Base-by-base conservation (phyloP, 1,140 invertebrate species). In the Diorhabda elongata region DNA sequence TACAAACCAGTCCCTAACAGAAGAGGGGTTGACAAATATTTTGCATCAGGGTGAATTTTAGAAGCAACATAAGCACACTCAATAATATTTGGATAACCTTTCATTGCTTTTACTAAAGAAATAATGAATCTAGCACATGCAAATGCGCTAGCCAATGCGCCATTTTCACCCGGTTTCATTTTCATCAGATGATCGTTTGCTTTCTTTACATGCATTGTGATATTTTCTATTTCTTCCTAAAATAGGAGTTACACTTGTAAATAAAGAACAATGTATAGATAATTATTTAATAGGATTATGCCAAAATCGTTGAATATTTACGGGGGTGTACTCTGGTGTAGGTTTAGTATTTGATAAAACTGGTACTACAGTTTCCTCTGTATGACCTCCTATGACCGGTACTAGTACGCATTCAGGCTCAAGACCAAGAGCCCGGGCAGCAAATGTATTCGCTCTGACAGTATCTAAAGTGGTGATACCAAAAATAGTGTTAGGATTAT, bases 331-430 rank as follows among this genome's bases (percentile, higher is more conserved):
- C 61, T 81, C 74, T n/a, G 72, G 71, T 64, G 75, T 75, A 4
- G 91, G 92, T 42, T 82, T 82, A 2, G 88, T 85, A 73, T 90
- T 88, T 2, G 92, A 94, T 41, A 95, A 86, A 7, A 96, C 80
- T 0, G 94, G 93, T 42, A 96, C 86, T 78, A 94, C 92, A 0
- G 92, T 95, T 43, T 86, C 82, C 3, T 90, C 86, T 47, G 90
- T 88, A 76, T 92, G 88, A 52, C 93, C 94, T n/a, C 93, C 93
- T 69, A 96, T 86, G 0, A 96, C 90, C 0, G 93, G 93, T 4
- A 93, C 88, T 58, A 86, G 82, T 1, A 92, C 89, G 68, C 87
- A 85, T 75, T 87, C 84, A 0, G 91, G 89, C 57, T 88, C 85
- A 3, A 91, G 74, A 0, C 81, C 78, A 3, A 87, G 75, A 59